Base-by-base conservation (phyloP, 2,888 invertebrate genomes). In the Papilio protenor region DNA sequence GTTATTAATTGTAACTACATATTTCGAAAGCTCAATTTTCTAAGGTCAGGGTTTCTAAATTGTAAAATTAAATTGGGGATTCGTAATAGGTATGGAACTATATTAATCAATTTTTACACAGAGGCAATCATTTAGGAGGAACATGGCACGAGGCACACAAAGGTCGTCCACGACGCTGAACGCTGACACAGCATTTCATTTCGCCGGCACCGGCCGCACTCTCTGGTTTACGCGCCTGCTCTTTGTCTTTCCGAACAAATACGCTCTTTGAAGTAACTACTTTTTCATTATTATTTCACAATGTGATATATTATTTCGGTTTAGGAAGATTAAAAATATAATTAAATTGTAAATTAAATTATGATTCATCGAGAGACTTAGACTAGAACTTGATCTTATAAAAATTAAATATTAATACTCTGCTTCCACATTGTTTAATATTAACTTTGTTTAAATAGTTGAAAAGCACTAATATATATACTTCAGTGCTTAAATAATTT, bases 91-190 rank as follows among this genome's bases (percentile, higher is more conserved):
- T 33, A 59, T 59, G 73, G n/a, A 49, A 61, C 75, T 47, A 57
- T 91, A 92, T 92, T 92, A 92, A 93, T 92, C 90, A 92, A 91
- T 92, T 92, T 92, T 91, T 90, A 90, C 90, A 89, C 85, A 88
- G 87, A 87, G 88, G 87, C 88, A 87, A 90, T 91, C 92, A 90
- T 91, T 92, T 90, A 83, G 87, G 87, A 87, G 87, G 87, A 88
- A 86, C 87, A 87, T 85, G 86, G 87, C 85, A 85, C 85, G 83
- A 61, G 16, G 61, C 61, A 84, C 87, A 91, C 89, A 92, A 91
- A 92, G 91, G 90, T 90, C 87, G 88, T 83, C 84, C 86, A 84
- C 87, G 69, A 73, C 85, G 78, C 79, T 69, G 85, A 86, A 84
- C 85, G 91, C 90, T 92, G 91, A 92, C 92, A 88, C 86, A 91